Percentiles rank a stretch among this genome's conserved stretches.
Evolutionary conservation across 2,888 invertebrate genomes (phyloP).

Genomic region (Argyra leucocephala): DNA sequence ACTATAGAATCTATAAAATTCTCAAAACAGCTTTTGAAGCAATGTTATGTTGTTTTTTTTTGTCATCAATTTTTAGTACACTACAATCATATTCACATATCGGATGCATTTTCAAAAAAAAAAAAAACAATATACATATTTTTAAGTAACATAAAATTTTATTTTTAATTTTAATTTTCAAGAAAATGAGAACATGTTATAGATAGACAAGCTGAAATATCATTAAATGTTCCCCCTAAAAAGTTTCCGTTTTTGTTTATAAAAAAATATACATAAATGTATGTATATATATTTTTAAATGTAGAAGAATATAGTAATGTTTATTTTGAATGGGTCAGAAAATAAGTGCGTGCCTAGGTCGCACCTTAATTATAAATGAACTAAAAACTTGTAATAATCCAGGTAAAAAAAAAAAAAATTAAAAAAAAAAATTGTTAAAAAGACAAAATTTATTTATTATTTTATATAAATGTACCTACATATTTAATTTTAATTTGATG

Average conservation of each 20-base stretch:
- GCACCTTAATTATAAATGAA: constrained; percentile 35
- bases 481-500: too few species aligned
- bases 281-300: not conserved
- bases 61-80: not conserved
- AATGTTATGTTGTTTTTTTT: not conserved
- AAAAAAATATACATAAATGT: too few species aligned
- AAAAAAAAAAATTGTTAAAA: too few species aligned
- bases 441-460: too few species aligned
- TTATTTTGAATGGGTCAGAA: constrained; percentile 33
- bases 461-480: too few species aligned
- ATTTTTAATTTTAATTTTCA: not conserved
- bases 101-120: not conserved
- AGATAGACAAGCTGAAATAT: not conserved
- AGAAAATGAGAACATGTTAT: not conserved
- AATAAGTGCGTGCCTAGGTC: constrained; percentile 32
- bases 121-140: not conserved
- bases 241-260: not conserved
- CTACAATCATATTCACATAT: not conserved
- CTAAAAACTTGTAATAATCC: constrained; percentile 35
- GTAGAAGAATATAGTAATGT: not conserved
- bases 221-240: not conserved
- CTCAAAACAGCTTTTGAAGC: too few species aligned
- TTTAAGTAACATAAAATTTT: not conserved
- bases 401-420: constrained; percentile 28
- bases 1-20: too few species aligned